A percentile compares a stretch with the other conserved stretches of the same genome.
These are phyloP conservation scores for Eudemis profundana DNA, from an alignment of 2,888 invertebrate species.

Conservation along the genomic window DNA sequence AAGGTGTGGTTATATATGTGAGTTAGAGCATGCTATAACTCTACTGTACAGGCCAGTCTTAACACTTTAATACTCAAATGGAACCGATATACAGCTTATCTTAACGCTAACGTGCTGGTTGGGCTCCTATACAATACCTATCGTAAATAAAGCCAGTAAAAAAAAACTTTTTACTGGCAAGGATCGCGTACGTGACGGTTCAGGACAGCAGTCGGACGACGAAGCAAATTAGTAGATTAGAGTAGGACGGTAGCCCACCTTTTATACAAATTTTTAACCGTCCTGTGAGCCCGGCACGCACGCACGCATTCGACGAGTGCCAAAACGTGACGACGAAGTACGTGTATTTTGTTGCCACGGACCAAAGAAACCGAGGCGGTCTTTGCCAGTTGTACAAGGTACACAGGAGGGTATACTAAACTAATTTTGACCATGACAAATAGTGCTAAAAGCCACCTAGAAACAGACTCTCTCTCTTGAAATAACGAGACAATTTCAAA, in stretches of 20 bases:
- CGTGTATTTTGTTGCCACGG: background rate
- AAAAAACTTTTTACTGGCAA: conserved; percentile 4
- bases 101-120: too few relatives aligned
- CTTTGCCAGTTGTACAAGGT: background rate
- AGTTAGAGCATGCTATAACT: too few relatives aligned
- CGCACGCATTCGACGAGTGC: conserved; percentile 11
- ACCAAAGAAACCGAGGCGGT: background rate
- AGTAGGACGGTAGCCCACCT: conserved; percentile 29
- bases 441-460: too few relatives aligned
- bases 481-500: too few relatives aligned
- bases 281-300: conserved; percentile 5
- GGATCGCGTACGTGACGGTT: conserved; percentile 34
- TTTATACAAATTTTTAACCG: conserved; percentile 31
- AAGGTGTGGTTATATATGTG: too few relatives aligned
- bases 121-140: too few relatives aligned
- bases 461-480: too few relatives aligned
- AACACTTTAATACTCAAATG: too few relatives aligned
- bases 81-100: too few relatives aligned
- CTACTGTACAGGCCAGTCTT: too few relatives aligned
- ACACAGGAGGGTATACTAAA: too few relatives aligned
- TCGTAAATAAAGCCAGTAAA: conserved; percentile 2
- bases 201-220: conserved; percentile 18
- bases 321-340: conserved; percentile 15
- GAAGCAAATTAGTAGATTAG: conserved; percentile 33
- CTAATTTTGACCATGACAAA: too few relatives aligned